These are phyloP conservation scores for Leptopilina drosophilae DNA, from an alignment of 2,888 invertebrate species.

Conservation along the genomic window DNA sequence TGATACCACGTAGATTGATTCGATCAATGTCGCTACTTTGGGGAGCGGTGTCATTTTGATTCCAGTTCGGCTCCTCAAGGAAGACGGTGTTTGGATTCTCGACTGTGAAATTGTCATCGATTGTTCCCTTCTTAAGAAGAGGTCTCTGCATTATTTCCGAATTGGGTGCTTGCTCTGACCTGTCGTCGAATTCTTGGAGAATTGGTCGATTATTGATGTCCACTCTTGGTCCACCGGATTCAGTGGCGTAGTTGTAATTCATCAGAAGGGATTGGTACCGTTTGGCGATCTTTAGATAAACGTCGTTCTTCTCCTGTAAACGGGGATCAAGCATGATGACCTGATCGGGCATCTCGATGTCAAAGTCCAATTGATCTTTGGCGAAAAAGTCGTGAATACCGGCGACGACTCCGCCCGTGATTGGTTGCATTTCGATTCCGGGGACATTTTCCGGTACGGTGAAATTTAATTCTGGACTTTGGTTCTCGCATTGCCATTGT, in stretches of 20 bases:
- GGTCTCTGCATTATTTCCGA: constrained; percentile 5
- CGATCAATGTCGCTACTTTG: not conserved
- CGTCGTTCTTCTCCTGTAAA: constrained; percentile 77
- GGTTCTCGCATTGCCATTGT: constrained; percentile 57
- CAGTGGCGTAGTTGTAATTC: constrained; percentile 58
- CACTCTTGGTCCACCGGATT: not conserved
- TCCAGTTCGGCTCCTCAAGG: constrained; percentile 21
- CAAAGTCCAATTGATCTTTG: constrained; percentile 70
- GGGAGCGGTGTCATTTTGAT: not conserved
- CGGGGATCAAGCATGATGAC: constrained; percentile 79
- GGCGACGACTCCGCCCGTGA: constrained; percentile 78
- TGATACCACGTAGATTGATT: not conserved
- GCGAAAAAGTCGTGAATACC: constrained; percentile 77
- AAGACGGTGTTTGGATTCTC: constrained; percentile 25
- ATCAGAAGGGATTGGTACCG: constrained; percentile 73
- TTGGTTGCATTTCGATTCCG: constrained; percentile 73
- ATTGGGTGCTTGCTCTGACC: not conserved
- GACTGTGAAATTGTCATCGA: constrained; percentile 3
- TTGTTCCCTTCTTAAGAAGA: not conserved
- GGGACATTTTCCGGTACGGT: constrained; percentile 49
- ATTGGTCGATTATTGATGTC: not conserved
- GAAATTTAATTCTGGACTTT: constrained; percentile 48
- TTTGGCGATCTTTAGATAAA: constrained; percentile 75
- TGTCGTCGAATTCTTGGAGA: not conserved
- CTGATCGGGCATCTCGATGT: constrained; percentile 79